Evolutionary conservation across 2,888 invertebrate species (phyloP).

Genomic region (Junonia oenone): DNA sequence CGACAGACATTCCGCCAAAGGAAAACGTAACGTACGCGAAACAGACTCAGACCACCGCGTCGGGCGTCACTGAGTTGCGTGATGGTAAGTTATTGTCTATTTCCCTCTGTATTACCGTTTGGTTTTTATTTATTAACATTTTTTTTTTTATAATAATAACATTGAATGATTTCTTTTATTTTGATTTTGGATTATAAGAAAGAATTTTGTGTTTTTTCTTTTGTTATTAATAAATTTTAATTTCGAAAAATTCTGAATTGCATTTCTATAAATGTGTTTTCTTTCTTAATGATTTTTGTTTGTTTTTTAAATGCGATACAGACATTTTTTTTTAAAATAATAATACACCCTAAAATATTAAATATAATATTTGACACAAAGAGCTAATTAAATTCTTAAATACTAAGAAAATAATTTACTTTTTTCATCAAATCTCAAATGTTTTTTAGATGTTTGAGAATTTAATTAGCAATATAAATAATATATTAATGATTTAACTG

Average conservation of each 20-base stretch:
- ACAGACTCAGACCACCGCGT: conserved; percentile 94
- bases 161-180: too few relatives aligned
- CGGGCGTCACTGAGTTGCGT: conserved; percentile 85
- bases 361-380: neutral
- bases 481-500: conserved; percentile 45
- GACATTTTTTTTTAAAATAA: too few relatives aligned
- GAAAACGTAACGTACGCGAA: conserved; percentile 96
- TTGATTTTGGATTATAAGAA: too few relatives aligned
- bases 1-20: conserved; percentile 95
- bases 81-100: conserved; percentile 91
- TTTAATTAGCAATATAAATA: conserved; percentile 36
- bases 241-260: too few relatives aligned
- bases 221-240: too few relatives aligned
- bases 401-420: too few relatives aligned
- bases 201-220: too few relatives aligned
- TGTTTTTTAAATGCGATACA: neutral
- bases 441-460: conserved; percentile 29
- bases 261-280: too few relatives aligned
- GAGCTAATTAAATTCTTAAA: conserved; percentile 29
- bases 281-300: too few relatives aligned
- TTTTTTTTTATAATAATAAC: neutral
- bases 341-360: neutral
- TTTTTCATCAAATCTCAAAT: too few relatives aligned
- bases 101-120: too few relatives aligned
- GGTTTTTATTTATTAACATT: conserved; percentile 4